phyloP scores from a whole-genome alignment of 1,140 invertebrate genomes.

The Drosophila subpulchrella region DNA sequence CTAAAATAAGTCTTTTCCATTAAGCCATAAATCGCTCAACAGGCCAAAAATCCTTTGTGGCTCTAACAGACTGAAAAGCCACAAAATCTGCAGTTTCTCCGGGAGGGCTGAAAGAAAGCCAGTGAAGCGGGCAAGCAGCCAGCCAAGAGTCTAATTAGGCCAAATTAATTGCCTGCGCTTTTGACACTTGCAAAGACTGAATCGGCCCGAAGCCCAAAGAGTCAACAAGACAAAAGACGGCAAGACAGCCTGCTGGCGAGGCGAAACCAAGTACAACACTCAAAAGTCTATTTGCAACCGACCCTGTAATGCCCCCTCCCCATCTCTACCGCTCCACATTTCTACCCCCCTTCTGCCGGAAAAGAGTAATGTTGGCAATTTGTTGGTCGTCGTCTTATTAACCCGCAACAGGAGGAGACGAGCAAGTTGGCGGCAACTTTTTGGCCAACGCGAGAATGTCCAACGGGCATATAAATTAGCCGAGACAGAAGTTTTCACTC shows the following conservation, averaged over 20 bases:
- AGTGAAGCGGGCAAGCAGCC: conserved; percentile 54
- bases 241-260: conserved; percentile 33
- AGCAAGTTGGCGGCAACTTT: conserved; percentile 68
- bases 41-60: conserved; percentile 62
- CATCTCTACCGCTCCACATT: neutral
- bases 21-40: conserved; percentile 76
- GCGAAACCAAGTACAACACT: conserved; percentile 72
- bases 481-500: conserved; percentile 49
- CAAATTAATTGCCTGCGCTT: conserved; percentile 82
- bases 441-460: conserved; percentile 78
- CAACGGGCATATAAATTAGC: conserved; percentile 82
- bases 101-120: conserved; percentile 1
- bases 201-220: conserved; percentile 30
- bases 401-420: conserved; percentile 72
- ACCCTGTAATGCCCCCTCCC: neutral
- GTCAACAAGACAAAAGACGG: conserved; percentile 69
- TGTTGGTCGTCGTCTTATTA: conserved; percentile 78
- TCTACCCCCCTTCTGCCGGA: conserved; percentile 1
- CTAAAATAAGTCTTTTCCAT: conserved; percentile 23
- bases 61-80: conserved; percentile 53
- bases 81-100: conserved; percentile 65
- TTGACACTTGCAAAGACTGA: conserved; percentile 76
- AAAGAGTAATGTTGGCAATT: conserved; percentile 81
- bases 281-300: conserved; percentile 77
- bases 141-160: conserved; percentile 77